Base-by-base conservation (phyloP, 2,797 vertebrate species). In the Danio choprae region DNA sequence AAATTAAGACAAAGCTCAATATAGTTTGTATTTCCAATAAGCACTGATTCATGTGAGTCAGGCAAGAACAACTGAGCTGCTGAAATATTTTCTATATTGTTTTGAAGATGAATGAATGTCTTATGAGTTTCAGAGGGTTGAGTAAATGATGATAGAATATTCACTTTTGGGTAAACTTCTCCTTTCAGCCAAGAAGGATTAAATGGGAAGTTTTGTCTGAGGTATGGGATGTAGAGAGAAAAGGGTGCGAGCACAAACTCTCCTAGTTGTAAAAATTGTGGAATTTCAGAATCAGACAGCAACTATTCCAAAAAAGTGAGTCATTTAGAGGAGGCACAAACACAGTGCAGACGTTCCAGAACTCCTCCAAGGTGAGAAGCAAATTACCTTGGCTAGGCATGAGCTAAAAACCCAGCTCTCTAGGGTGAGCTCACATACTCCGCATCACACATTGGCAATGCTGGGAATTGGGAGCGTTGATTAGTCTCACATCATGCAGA, bases 251-350 rank as follows among this genome's bases (percentile, higher is more conserved):
- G 20, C 48, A 46, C 46, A 71, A 68, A 60, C 40, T 59, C 29
- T 68, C 11, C 56, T 43, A 73, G 69, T 86, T 88, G 87, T 90
- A 88, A 90, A 90, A 91, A 84, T 87, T 71, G 77, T 87, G 86
- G 88, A 92, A 92, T 92, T 90, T 91, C 72, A 88, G 89, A 89
- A 77, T 89, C 91, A 93, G 92, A 93, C 91, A 89, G 87, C 92
- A 90, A 89, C 69, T 63, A 85, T 89, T 92, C 90, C 91, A 93
- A 89, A 89, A 88, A 88, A 89, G 59, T 89, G 89, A 92, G 91
- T 93, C 91, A 93, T 88, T 88, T 90, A 86, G 82, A 89, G 79
- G 78, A 79, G 41, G 65, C 82, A 83, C 77, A 90, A 89, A 89
- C 86, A 89, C 50, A 83, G 43, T 44, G 41, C 60, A 4, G 41